Evolutionary conservation across 1,140 invertebrate species (phyloP).

Genomic region (Camponotus pennsylvanicus): DNA sequence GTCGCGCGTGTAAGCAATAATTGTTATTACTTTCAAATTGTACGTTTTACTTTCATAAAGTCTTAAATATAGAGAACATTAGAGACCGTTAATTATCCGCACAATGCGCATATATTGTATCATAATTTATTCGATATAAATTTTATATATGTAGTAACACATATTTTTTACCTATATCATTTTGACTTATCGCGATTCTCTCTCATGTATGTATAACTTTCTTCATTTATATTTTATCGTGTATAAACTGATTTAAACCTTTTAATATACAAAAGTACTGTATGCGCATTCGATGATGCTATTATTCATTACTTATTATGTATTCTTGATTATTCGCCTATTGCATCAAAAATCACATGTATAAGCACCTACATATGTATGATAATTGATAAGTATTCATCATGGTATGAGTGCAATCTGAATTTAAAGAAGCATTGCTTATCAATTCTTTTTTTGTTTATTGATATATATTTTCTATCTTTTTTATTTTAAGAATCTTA

Average conservation of each 20-base stretch:
- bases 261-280: conserved; percentile 52
- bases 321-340: conserved; percentile 44
- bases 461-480: not conserved
- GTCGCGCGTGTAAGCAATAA: not conserved
- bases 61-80: conserved; percentile 45
- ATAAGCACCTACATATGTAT: conserved; percentile 44
- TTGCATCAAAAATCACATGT: conserved; percentile 48
- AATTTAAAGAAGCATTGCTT: conserved; percentile 11
- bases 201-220: conserved; percentile 52
- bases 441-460: conserved; percentile 39
- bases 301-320: conserved; percentile 43
- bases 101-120: conserved; percentile 21
- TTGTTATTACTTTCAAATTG: conserved; percentile 51
- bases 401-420: conserved; percentile 38
- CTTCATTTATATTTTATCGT: conserved; percentile 57
- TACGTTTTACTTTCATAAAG: conserved; percentile 61
- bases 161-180: conserved; percentile 60
- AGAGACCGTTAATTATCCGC: conserved; percentile 49
- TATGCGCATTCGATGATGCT: conserved; percentile 37
- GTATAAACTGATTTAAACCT: conserved; percentile 40
- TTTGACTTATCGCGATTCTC: conserved; percentile 55
- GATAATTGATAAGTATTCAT: conserved; percentile 38
- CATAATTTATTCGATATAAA: conserved; percentile 59
- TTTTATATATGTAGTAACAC: conserved; percentile 66
- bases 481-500: not conserved